Evolutionary conservation across 2,797 vertebrate species (phyloP), one percentile per base, ranked within the genome.

Genomic region (Delichon dasypus): DNA sequence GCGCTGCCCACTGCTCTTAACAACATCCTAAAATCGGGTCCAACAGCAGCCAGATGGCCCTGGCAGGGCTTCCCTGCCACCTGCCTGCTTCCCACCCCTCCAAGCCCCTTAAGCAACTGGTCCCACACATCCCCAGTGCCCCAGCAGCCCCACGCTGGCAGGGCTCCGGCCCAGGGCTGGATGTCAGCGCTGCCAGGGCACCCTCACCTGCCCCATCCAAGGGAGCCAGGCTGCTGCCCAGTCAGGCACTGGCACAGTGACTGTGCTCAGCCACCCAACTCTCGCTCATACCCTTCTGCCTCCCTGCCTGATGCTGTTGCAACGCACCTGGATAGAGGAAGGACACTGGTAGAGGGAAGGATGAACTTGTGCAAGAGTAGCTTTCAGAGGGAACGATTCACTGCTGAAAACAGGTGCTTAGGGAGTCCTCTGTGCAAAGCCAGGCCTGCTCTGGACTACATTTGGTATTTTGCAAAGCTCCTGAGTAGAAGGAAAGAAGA

Each of bases 111-210:
- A 2, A 42, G 32, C 17, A 51, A n/a, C 14, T 5, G 1, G 60
- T 61, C 15, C 27, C 26, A 71, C 4, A 7, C 14, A 18, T 27
- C 21, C 67, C 48, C 68, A 38, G 38, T 38, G 54, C 54, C 72
- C 54, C 68, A 83, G 76, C 55, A 80, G 11, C n/a, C 48, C 64
- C 7, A 13, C 29, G 57, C 30, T 23, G 21, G 44, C 65, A 58
- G 30, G 47, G 42, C 67, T 84, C 51, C 36, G 26, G 42, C 19
- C 30, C 15, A 1, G 45, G 18, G 34, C 7, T 17, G 27, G 44
- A 42, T 45, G 36, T 36, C 60, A 27, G 34, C 0, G 0, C 26
- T 9, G 2, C 34, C 51, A 76, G 29, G 1, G 4, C 51, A 36
- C 38, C 78, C 53, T 65, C 45, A 25, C 29, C 76, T 48, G 34